A percentile compares a stretch with the other conserved stretches of the same genome.
Evolutionary conservation across 1,140 invertebrate genomes (phyloP).

Genomic region (Cydia strobilella): DNA sequence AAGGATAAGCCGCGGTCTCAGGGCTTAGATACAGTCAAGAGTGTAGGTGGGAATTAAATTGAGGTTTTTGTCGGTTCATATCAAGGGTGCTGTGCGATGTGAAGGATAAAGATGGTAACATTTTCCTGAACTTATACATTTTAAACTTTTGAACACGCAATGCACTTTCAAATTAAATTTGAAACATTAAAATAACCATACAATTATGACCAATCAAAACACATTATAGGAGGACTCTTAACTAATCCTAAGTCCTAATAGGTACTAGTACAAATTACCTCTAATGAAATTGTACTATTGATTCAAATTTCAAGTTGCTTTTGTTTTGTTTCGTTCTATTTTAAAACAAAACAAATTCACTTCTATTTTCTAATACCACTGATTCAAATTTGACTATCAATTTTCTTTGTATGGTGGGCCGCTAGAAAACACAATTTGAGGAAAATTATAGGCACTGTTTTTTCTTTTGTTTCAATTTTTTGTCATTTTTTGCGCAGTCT

Average conservation of each 20-base stretch:
- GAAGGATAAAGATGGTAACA: not conserved
- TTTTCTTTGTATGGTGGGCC: no score
- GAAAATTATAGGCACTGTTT: not conserved
- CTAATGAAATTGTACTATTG: no score
- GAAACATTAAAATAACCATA: not conserved
- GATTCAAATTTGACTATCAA: no score
- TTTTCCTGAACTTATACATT: not conserved
- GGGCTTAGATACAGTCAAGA: not conserved
- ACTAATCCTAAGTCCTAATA: no score
- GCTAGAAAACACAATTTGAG: not conserved
- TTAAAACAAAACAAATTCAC: no score
- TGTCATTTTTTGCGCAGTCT: not conserved
- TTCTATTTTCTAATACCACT: no score
- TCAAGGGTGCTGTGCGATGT: not conserved
- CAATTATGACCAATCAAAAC: no score
- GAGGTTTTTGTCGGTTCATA: not conserved
- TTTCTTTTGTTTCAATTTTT: not conserved
- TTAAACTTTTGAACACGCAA: not conserved
- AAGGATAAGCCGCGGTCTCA: constrained; percentile 42
- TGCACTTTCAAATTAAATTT: not conserved
- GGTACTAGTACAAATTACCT: no score
- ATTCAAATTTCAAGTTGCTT: no score
- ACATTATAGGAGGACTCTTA: not conserved
- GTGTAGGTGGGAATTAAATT: constrained; percentile 14
- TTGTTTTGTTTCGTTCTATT: no score